A percentile compares a stretch with the other conserved stretches of the same genome.
These are phyloP conservation scores for Leptinotarsa lineolata DNA, from an alignment of 1,140 invertebrate genomes.

Conservation along the genomic window DNA sequence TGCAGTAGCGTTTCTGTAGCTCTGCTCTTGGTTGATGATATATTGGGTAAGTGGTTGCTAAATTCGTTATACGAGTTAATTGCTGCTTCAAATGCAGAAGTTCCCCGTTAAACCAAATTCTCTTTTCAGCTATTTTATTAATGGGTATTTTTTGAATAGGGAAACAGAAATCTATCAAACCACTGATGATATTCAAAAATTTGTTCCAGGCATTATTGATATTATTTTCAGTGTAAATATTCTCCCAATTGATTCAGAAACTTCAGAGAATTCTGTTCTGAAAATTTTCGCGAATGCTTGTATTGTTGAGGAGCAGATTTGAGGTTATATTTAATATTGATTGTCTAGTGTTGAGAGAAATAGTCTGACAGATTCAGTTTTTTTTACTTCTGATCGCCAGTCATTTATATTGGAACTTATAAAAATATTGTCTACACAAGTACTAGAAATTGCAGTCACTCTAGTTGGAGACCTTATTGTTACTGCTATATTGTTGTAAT, in stretches of 20 bases:
- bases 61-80: neutral
- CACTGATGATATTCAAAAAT: too few relatives aligned
- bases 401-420: neutral
- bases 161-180: neutral
- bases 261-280: neutral
- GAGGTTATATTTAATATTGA: slow-evolving; percentile 13
- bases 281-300: slow-evolving; percentile 11
- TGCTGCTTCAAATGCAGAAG: too few relatives aligned
- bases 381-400: slow-evolving; percentile 4
- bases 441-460: slow-evolving; percentile 4
- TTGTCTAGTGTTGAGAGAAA: slow-evolving; percentile 9
- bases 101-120: neutral
- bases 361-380: slow-evolving; percentile 1
- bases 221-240: neutral
- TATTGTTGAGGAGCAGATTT: slow-evolving; percentile 12
- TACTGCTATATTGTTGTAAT: slow-evolving; percentile 2
- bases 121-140: neutral
- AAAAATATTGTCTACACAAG: slow-evolving; percentile 15
- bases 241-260: slow-evolving; percentile 9
- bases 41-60: neutral
- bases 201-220: too few relatives aligned
- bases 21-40: too few relatives aligned
- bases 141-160: neutral
- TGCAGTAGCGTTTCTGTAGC: too few relatives aligned
- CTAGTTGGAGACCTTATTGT: slow-evolving; percentile 13